Evolutionary conservation across 2,113 vertebrate species (phyloP).

Genomic region (Lipophrys pholis): DNA sequence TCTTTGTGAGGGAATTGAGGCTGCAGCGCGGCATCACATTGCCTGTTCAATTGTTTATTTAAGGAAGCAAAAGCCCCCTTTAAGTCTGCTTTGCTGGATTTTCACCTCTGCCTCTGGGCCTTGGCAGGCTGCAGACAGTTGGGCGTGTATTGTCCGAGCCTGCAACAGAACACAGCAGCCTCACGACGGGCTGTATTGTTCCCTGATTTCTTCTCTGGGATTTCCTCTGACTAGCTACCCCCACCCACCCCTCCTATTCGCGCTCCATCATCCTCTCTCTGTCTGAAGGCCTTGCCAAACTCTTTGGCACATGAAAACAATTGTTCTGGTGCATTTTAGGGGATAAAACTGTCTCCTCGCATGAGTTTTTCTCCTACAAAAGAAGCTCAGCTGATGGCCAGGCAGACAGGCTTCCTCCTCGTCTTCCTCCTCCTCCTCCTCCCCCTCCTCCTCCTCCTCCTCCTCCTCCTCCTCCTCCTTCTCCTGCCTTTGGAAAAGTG

Average conservation of each 20-base stretch:
- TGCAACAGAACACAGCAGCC: slow-evolving; percentile 43
- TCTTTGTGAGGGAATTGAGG: slow-evolving; percentile 20
- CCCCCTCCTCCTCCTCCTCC: slow-evolving; percentile 39
- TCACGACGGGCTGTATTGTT: slow-evolving; percentile 69
- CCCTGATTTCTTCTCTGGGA: slow-evolving; percentile 78
- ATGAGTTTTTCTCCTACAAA: slow-evolving; percentile 27
- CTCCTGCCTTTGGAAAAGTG: slow-evolving; percentile 49
- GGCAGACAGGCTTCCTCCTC: slow-evolving; percentile 61
- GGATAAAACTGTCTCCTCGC: slow-evolving; percentile 59
- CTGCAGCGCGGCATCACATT: slow-evolving; percentile 30
- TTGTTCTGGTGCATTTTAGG: slow-evolving; percentile 68
- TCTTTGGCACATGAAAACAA: slow-evolving; percentile 76
- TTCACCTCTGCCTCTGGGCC: slow-evolving; percentile 63
- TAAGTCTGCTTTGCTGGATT: slow-evolving; percentile 43
- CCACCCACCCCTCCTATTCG: slow-evolving; percentile 52
- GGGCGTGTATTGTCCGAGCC: slow-evolving; percentile 53
- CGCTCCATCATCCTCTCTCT: slow-evolving; percentile 67
- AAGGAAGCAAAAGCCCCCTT: slow-evolving; percentile 49
- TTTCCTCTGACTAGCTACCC: slow-evolving; percentile 64
- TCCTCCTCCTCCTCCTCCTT: slow-evolving; percentile 30
- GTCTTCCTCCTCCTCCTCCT: slow-evolving; percentile 45
- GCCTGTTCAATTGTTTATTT: slow-evolving; percentile 61
- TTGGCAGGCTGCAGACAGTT: slow-evolving; percentile 47
- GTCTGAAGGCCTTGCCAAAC: slow-evolving; percentile 71
- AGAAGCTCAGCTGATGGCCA: slow-evolving; percentile 49